Evolutionary conservation across 2,113 vertebrate species (phyloP).

Genomic region (Orcinus orca): DNA sequence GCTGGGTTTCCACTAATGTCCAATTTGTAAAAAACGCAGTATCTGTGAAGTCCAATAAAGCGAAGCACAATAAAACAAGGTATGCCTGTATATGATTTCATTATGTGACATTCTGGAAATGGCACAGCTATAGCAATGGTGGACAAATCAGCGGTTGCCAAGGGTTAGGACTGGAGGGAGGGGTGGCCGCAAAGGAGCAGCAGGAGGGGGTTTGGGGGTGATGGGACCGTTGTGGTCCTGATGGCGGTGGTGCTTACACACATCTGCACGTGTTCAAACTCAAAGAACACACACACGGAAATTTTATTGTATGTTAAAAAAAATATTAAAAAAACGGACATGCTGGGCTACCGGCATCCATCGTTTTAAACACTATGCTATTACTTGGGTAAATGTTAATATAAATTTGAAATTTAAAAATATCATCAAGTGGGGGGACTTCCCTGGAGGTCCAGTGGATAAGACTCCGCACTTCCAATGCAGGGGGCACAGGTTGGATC

Average conservation of each 20-base stretch:
- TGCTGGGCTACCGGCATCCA: not conserved
- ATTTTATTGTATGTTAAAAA: not conserved
- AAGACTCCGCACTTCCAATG: too few species aligned
- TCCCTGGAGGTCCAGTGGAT: too few species aligned
- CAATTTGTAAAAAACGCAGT: not conserved
- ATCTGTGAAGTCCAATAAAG: not conserved
- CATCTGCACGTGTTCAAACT: not conserved
- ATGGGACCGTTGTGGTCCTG: not conserved
- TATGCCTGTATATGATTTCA: not conserved
- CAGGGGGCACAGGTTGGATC: too few species aligned
- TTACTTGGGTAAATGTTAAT: constrained; percentile 13
- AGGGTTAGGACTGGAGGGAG: not conserved
- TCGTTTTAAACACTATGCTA: not conserved
- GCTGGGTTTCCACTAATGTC: too few species aligned
- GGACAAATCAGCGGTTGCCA: not conserved
- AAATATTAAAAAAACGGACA: not conserved
- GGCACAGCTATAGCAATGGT: not conserved
- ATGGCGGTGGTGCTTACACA: not conserved
- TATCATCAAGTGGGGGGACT: too few species aligned
- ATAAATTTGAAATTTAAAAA: not conserved
- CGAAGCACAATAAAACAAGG: not conserved
- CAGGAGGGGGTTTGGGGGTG: not conserved
- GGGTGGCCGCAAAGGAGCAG: not conserved
- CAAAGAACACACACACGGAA: not conserved
- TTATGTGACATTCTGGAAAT: not conserved